Conservation (phyloP, 2,888 invertebrate genomes). For the Lithodes maja region DNA sequence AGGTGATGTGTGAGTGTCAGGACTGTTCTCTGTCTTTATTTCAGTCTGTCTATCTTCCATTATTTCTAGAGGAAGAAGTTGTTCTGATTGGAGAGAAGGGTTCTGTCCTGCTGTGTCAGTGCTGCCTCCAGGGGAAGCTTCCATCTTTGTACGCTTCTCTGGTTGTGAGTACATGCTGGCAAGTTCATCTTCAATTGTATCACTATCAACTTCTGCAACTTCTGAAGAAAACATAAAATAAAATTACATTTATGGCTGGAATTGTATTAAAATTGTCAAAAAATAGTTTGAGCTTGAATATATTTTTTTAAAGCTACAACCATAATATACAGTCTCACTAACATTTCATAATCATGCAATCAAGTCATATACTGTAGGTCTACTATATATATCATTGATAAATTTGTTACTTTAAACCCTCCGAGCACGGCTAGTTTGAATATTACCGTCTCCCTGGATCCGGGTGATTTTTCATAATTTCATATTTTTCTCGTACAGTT, state of each 20-base stretch:
- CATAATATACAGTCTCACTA: too few relatives aligned
- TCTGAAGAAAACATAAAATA: background rate
- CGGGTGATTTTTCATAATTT: too few relatives aligned
- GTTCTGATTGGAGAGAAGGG: background rate
- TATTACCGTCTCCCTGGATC: too few relatives aligned
- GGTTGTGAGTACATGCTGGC: slow-evolving; percentile 27
- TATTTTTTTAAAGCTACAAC: too few relatives aligned
- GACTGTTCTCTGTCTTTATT: background rate
- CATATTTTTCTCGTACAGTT: too few relatives aligned
- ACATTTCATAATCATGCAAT: too few relatives aligned
- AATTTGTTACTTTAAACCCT: too few relatives aligned
- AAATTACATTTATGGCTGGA: background rate
- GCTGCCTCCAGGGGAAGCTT: slow-evolving; percentile 13
- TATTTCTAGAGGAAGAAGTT: background rate
- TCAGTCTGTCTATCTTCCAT: background rate
- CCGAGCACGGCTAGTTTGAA: too few relatives aligned
- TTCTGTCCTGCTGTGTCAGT: background rate
- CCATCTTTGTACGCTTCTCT: slow-evolving; percentile 27
- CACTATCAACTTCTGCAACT: slow-evolving; percentile 31
- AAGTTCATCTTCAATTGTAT: slow-evolving; percentile 40
- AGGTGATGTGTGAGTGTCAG: background rate
- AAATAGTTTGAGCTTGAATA: too few relatives aligned
- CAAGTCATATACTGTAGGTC: too few relatives aligned
- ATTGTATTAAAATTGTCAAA: too few relatives aligned
- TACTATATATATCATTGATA: too few relatives aligned